Evolutionary conservation across 1,140 invertebrate species (phyloP), one percentile per base, ranked within the genome.

Genomic region (Leptonema lineaticorne): DNA sequence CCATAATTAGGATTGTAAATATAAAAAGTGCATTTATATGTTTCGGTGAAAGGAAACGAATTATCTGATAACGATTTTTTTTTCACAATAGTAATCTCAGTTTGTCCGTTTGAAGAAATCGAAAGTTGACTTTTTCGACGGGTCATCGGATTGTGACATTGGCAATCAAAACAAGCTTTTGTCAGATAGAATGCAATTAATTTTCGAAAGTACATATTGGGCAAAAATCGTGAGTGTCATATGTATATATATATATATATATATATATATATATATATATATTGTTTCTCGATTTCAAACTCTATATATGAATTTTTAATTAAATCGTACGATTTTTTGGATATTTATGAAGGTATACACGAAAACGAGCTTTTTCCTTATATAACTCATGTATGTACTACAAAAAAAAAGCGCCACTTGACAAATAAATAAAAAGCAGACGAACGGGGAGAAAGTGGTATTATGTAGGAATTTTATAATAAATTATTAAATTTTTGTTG

Each of bases 201-300:
- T 33, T 59, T 59, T 59, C 57, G 57, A 59, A 59, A 59, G 57
- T 29, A n/a, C n/a, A n/a, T n/a, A n/a, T n/a, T n/a, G n/a, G n/a
- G n/a, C n/a, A n/a, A n/a, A n/a, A n/a, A n/a, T n/a, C n/a, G 30
- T 6, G 11, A 33, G 30, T 33, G 5, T 33, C 30, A 33, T 11
- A 33, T 6, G 11, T 33, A 33, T 33, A 11, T 33, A 33, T 33
- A 11, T 33, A 33, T 5, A 33, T 33, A 6, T 33, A 11, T 11
- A 6, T 33, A 33, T 33, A 6, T 33, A 33, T 33, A 33, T 33
- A 33, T 11, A 33, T 33, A 6, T 11, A 33, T 33, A 33, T 11
- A 33, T 6, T 5, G n/a, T n/a, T n/a, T n/a, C n/a, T n/a, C n/a
- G n/a, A n/a, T n/a, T n/a, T n/a, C n/a, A n/a, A n/a, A n/a, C n/a